Evolutionary conservation across 2,888 invertebrate species (phyloP), one percentile per base, ranked within the genome.

Genomic region (Fragum whitleyi): DNA sequence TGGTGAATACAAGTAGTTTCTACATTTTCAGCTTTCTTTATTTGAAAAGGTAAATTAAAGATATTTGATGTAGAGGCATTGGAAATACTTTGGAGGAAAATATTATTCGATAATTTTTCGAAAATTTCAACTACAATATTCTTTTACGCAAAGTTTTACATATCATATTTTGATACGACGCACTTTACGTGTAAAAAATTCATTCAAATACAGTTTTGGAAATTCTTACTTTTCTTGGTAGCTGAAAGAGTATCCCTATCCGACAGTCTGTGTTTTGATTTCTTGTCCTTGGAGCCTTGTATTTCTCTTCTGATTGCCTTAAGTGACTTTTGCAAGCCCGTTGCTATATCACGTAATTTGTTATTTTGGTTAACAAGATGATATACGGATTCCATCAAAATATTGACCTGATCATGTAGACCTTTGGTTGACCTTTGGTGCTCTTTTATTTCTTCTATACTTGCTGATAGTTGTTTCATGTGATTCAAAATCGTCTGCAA

Each of bases 361-460:
- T 65, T 65, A 19, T 21, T 65, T 23, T 65, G 65, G 23, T 21
- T n/a, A n/a, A 42, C 26, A n/a, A 65, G 28, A 21, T 65, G 39
- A 21, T 32, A 21, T 7, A 65, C 42, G 23, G 39, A 14, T 6
- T 65, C 65, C 19, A 19, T 65, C 23, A 65, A 26, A 21, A 65
- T 19, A 23, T 39, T 23, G 0, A 65, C 26, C 21, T 39, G 39
- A 5, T 42, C 36, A 14, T 42, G 42, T 6, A 23, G 26, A 21
- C 21, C 23, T 5, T 65, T 23, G 9, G 3, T 65, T 16, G 65
- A 21, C 2, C 14, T 6, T 7, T 21, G 21, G 9, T 14, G 7
- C 5, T 39, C 42, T 26, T 42, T 65, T 14, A 65, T 42, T 16
- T 42, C n/a, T 32, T 42, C 65, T 42, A 65, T 26, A 42, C n/a